phyloP scores from a whole-genome alignment of 1,140 invertebrate species.

The Asbolus verrucosus region DNA sequence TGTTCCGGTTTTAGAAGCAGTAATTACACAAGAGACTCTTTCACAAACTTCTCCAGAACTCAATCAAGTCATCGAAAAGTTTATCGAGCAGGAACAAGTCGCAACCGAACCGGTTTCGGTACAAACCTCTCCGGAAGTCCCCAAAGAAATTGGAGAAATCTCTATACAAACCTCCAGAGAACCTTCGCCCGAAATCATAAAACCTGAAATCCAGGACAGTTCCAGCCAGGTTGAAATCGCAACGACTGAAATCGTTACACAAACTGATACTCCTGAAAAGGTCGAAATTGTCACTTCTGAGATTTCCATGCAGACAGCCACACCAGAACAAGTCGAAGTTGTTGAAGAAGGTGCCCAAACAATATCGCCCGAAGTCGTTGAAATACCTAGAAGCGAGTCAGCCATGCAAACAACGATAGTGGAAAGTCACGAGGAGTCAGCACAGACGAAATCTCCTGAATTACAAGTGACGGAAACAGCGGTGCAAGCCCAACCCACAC shows the following conservation, averaged over 20 bases:
- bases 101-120: slow-evolving; percentile 67
- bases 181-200: slow-evolving; percentile 46
- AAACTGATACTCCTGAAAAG: slow-evolving; percentile 59
- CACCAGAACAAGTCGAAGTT: slow-evolving; percentile 57
- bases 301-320: slow-evolving; percentile 70
- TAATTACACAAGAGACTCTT: slow-evolving; percentile 66
- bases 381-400: slow-evolving; percentile 64
- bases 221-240: slow-evolving; percentile 60
- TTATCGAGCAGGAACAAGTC: slow-evolving; percentile 28
- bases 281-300: slow-evolving; percentile 65
- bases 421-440: slow-evolving; percentile 64
- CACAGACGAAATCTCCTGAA: slow-evolving; percentile 66
- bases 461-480: slow-evolving; percentile 58
- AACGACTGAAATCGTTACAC: slow-evolving; percentile 56
- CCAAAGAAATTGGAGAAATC: slow-evolving; percentile 63
- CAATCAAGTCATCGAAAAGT: slow-evolving; percentile 9
- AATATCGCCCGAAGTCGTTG: slow-evolving; percentile 64
- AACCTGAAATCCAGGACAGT: slow-evolving; percentile 59
- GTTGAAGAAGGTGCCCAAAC: slow-evolving; percentile 65
- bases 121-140: slow-evolving; percentile 72
- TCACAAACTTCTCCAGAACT: slow-evolving; percentile 66
- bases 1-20: slow-evolving; percentile 71
- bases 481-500: slow-evolving; percentile 59
- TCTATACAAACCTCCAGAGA: slow-evolving; percentile 66
- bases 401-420: slow-evolving; percentile 59